These are phyloP conservation scores for Drosophila aff. DNA, from an alignment of 1,140 invertebrate species.

Conservation along the genomic window DNA sequence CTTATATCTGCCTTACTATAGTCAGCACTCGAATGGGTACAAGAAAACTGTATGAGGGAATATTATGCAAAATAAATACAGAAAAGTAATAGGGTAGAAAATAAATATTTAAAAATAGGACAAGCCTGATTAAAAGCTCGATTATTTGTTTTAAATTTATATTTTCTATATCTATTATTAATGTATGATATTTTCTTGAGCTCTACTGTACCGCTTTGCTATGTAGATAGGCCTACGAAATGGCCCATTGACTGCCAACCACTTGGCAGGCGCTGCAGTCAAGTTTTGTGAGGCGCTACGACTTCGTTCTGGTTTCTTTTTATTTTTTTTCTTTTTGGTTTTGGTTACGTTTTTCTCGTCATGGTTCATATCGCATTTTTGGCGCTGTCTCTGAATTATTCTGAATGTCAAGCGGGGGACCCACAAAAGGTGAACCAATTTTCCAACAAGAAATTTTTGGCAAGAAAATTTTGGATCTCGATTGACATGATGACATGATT, in stretches of 20 bases:
- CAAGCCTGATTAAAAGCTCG: too few relatives aligned
- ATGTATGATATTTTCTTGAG: not conserved
- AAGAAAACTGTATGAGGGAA: too few relatives aligned
- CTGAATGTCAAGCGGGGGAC: constrained; percentile 44
- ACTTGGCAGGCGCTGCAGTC: constrained; percentile 41
- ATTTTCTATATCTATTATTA: not conserved
- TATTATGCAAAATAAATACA: too few relatives aligned
- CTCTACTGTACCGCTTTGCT: not conserved
- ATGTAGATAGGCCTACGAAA: constrained; percentile 49
- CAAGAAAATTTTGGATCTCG: constrained; percentile 9
- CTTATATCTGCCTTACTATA: constrained; percentile 1
- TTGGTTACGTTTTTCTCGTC: constrained; percentile 41
- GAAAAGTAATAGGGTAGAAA: too few relatives aligned
- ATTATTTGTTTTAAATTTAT: not conserved
- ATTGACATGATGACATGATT: not conserved
- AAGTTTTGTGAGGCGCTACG: constrained; percentile 27
- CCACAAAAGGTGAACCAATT: constrained; percentile 44
- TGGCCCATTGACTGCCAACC: constrained; percentile 57
- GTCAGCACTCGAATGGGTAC: not conserved
- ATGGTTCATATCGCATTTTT: constrained; percentile 69
- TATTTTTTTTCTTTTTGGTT: not conserved
- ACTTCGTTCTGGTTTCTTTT: not conserved
- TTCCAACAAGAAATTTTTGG: not conserved
- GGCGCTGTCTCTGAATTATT: constrained; percentile 52
- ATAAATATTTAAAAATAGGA: too few relatives aligned